A percentile compares a stretch with the other conserved stretches of the same genome.
phyloP scores from a whole-genome alignment of 2,888 invertebrate species.

The Plagiodera versicolora region DNA sequence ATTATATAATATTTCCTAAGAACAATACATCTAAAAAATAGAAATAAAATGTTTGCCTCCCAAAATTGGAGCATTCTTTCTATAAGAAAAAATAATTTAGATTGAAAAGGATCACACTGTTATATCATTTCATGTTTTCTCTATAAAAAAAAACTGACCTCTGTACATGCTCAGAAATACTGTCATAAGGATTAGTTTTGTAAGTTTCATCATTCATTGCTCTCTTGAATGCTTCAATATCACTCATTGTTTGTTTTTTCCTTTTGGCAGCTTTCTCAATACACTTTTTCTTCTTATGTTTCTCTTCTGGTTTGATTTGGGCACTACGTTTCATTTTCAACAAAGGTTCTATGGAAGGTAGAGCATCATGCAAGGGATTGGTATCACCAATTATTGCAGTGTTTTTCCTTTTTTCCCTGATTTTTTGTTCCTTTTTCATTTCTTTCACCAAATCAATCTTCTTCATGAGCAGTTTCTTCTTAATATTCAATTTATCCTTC shows the following conservation, averaged over 20 bases:
- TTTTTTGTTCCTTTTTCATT: conserved; percentile 42
- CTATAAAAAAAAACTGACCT: conserved; percentile 35
- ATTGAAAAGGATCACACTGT: background rate
- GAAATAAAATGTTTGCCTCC: too few species aligned
- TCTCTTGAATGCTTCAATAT: conserved; percentile 42
- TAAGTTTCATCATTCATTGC: conserved; percentile 42
- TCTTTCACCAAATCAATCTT: conserved; percentile 46
- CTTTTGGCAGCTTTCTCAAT: conserved; percentile 42
- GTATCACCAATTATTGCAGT: conserved; percentile 44
- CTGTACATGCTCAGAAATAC: conserved; percentile 42
- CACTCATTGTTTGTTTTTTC: conserved; percentile 41
- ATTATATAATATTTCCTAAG: too few species aligned
- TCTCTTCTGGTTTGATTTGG: conserved; percentile 13
- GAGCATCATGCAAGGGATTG: conserved; percentile 46
- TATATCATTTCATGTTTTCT: conserved; percentile 5
- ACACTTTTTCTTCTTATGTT: conserved; percentile 34
- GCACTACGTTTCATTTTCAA: conserved; percentile 29
- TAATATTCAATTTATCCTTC: conserved; percentile 47
- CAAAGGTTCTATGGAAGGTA: conserved; percentile 47
- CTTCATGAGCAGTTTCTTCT: conserved; percentile 42
- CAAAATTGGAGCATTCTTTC: too few species aligned
- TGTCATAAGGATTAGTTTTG: conserved; percentile 41
- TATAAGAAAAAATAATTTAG: too few species aligned
- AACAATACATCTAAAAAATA: too few species aligned
- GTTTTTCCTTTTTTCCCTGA: conserved; percentile 42